A percentile compares a stretch with the other conserved stretches of the same genome.
These are phyloP conservation scores for Cathartes aura DNA, from an alignment of 2,113 vertebrate genomes.

Conservation along the genomic window DNA sequence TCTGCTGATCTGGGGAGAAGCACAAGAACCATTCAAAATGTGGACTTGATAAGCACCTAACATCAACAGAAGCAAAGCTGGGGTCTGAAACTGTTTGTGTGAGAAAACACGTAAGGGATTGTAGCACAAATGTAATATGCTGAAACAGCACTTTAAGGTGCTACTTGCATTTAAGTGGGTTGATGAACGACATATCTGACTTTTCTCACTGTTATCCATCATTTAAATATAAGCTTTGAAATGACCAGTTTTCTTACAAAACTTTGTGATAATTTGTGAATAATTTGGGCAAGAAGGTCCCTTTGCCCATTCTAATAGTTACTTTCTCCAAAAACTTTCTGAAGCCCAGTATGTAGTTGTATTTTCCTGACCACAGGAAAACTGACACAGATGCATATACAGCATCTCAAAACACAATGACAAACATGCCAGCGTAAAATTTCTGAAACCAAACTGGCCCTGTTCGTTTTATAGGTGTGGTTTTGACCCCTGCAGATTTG, in stretches of 20 bases:
- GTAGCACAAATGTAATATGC: neutral
- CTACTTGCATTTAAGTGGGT: neutral
- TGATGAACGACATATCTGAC: neutral
- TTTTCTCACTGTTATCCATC: neutral
- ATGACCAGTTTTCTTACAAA: neutral
- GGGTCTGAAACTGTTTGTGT: neutral
- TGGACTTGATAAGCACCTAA: neutral
- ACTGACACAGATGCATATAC: neutral
- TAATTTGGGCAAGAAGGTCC: neutral
- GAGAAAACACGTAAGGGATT: neutral
- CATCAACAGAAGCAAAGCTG: neutral
- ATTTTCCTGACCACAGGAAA: neutral
- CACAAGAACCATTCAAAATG: neutral
- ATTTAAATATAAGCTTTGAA: neutral
- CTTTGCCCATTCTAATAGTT: neutral
- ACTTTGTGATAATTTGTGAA: neutral
- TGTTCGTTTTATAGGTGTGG: neutral
- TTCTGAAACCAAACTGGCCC: neutral
- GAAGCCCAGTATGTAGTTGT: neutral
- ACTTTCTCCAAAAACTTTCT: neutral
- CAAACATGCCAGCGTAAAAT: neutral
- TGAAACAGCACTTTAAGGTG: conserved; percentile 2
- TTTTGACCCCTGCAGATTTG: neutral
- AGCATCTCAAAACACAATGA: neutral
- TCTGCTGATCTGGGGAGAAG: neutral